Percentiles rank a stretch among this genome's conserved stretches.
Conservation (phyloP, 2,888 invertebrate genomes). For the Acronicta alni region DNA sequence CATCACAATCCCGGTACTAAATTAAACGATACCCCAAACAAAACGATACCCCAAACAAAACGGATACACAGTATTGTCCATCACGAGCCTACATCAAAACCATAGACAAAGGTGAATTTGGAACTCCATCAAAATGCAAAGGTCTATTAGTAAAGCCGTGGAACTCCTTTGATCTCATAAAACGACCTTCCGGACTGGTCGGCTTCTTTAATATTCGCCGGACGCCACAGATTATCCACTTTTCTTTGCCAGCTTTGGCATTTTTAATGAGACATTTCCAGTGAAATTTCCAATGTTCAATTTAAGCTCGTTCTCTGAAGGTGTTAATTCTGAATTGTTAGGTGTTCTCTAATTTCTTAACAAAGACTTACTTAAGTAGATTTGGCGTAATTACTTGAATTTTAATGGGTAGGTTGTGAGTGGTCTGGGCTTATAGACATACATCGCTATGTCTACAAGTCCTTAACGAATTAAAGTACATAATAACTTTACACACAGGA, state of each 20-base stretch:
- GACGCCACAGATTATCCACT: slow-evolving; percentile 85
- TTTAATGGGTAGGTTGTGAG: slow-evolving; percentile 4
- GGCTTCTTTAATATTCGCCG: slow-evolving; percentile 82
- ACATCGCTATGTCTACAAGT: neutral
- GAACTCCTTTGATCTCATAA: slow-evolving; percentile 82
- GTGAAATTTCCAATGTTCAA: slow-evolving; percentile 71
- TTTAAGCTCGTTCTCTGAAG: slow-evolving; percentile 59
- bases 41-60: slow-evolving; percentile 13
- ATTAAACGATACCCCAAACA: slow-evolving; percentile 10
- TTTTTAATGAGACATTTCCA: slow-evolving; percentile 81
- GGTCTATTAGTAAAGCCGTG: slow-evolving; percentile 79
- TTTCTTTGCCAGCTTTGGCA: slow-evolving; percentile 81
- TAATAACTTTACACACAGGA: neutral
- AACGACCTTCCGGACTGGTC: slow-evolving; percentile 75
- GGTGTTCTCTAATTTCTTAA: slow-evolving; percentile 44
- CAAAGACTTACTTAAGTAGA: slow-evolving; percentile 30
- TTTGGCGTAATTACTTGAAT: slow-evolving; percentile 15
- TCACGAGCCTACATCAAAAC: slow-evolving; percentile 35
- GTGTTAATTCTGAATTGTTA: slow-evolving; percentile 59
- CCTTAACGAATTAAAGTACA: neutral
- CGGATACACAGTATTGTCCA: slow-evolving; percentile 15
- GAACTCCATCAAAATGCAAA: slow-evolving; percentile 75
- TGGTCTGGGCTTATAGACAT: neutral
- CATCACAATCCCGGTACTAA: slow-evolving; percentile 7
- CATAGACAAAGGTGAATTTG: slow-evolving; percentile 43